phyloP scores from a whole-genome alignment of 64 coral and sea anemone species.

The Anthopleura sola region DNA sequence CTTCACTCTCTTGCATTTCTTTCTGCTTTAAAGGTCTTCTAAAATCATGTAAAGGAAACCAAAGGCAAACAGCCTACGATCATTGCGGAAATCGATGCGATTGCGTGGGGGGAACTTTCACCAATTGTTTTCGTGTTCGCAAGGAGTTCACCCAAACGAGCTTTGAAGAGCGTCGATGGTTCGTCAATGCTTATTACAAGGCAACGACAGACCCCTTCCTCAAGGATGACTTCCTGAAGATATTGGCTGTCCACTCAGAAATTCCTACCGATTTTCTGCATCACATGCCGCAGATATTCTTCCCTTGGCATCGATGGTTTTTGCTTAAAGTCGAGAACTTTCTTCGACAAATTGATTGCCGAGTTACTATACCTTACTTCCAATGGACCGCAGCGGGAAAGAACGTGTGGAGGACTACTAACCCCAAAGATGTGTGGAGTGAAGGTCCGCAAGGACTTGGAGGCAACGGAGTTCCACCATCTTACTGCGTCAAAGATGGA shows the following conservation, averaged over 20 bases:
- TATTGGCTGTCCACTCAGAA: slow-evolving; percentile 26
- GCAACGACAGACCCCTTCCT: slow-evolving; percentile 38
- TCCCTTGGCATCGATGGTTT: slow-evolving; percentile 86
- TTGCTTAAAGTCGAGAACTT: slow-evolving; percentile 58
- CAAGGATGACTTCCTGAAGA: slow-evolving; percentile 33
- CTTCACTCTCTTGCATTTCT: not conserved
- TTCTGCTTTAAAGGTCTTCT: not conserved
- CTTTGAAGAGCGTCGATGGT: slow-evolving; percentile 40
- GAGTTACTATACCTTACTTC: slow-evolving; percentile 67
- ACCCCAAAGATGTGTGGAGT: slow-evolving; percentile 46
- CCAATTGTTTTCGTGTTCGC: slow-evolving; percentile 30
- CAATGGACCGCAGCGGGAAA: slow-evolving; percentile 41
- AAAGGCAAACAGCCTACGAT: not conserved
- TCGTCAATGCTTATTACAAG: slow-evolving; percentile 40
- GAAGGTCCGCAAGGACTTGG: slow-evolving; percentile 66
- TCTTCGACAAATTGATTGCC: slow-evolving; percentile 63
- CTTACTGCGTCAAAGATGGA: slow-evolving; percentile 48
- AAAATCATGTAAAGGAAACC: not conserved
- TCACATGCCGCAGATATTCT: slow-evolving; percentile 63
- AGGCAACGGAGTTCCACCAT: slow-evolving; percentile 36
- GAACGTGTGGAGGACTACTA: slow-evolving; percentile 32
- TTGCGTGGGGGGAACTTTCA: slow-evolving; percentile 10
- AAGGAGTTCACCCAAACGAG: slow-evolving; percentile 59
- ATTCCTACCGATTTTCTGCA: slow-evolving; percentile 45
- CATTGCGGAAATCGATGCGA: slow-evolving; percentile 21